These are phyloP conservation scores for Mycetomoellerius zeteki DNA, from an alignment of 1,140 invertebrate species.

Conservation along the genomic window DNA sequence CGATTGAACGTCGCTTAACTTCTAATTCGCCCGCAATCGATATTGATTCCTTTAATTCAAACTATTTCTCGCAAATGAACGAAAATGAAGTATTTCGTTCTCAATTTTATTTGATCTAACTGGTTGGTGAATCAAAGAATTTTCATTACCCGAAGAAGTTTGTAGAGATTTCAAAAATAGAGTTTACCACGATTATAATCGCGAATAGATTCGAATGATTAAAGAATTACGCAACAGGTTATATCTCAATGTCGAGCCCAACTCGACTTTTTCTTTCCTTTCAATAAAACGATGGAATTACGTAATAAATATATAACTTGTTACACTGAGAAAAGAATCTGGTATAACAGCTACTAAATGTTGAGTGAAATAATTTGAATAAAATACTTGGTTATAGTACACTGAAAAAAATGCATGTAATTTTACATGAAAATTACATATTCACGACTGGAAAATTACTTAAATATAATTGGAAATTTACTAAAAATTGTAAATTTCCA, in stretches of 20 bases:
- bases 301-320: not conserved
- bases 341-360: too few relatives aligned
- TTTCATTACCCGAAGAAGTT: not conserved
- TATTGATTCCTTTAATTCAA: not conserved
- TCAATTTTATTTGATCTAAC: not conserved
- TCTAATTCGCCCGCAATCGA: not conserved
- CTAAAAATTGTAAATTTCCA: too few relatives aligned
- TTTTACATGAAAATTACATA: too few relatives aligned
- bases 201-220: not conserved
- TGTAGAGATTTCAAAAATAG: not conserved
- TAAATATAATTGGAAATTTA: too few relatives aligned
- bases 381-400: too few relatives aligned
- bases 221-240: not conserved
- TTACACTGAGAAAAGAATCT: too few relatives aligned
- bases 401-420: too few relatives aligned
- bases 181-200: not conserved
- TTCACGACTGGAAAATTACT: too few relatives aligned
- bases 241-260: not conserved
- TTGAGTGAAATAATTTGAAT: too few relatives aligned
- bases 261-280: not conserved
- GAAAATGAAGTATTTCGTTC: not conserved
- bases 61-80: not conserved
- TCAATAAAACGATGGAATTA: not conserved
- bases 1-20: slow-evolving; percentile 6
- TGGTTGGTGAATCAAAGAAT: not conserved